phyloP scores from a whole-genome alignment of 2,888 invertebrate genomes.

The Cerceris rybyensis region DNA sequence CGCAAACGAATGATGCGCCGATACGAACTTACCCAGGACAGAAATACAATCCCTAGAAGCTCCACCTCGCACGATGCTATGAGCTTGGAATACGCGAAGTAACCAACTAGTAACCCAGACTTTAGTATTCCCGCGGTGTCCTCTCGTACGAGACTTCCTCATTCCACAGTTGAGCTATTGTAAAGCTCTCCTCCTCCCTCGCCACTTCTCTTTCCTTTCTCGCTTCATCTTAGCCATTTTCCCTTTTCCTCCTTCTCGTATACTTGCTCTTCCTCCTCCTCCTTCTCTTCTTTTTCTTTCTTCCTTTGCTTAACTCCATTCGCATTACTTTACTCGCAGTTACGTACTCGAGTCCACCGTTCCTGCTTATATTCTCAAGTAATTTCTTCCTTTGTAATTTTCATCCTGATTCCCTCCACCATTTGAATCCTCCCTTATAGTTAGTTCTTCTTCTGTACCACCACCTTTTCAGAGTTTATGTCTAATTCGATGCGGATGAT shows the following conservation, averaged over 20 bases:
- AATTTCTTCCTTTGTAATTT: background rate
- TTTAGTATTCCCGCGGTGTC: conserved; percentile 79
- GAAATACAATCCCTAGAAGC: conserved; percentile 72
- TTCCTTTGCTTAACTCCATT: conserved; percentile 27
- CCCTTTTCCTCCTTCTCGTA: conserved; percentile 18
- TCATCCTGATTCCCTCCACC: no score
- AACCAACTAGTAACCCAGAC: conserved; percentile 78
- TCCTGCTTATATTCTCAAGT: background rate
- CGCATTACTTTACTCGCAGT: conserved; percentile 37
- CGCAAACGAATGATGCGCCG: conserved; percentile 43
- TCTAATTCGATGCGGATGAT: no score
- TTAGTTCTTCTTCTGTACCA: no score
- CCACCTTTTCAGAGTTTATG: no score
- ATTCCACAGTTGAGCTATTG: conserved; percentile 75
- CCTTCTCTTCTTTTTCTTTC: conserved; percentile 2
- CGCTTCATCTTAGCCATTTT: conserved; percentile 22
- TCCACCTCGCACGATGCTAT: conserved; percentile 57
- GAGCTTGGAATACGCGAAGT: conserved; percentile 69
- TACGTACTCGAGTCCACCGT: conserved; percentile 36
- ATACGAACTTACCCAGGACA: conserved; percentile 54
- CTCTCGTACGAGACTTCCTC: conserved; percentile 76
- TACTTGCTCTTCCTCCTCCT: conserved; percentile 28
- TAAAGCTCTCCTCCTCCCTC: conserved; percentile 64
- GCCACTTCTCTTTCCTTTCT: conserved; percentile 32
- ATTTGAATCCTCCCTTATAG: no score